Conservation (phyloP, 1,140 invertebrate genomes). For the Pachypsylla venusta region DNA sequence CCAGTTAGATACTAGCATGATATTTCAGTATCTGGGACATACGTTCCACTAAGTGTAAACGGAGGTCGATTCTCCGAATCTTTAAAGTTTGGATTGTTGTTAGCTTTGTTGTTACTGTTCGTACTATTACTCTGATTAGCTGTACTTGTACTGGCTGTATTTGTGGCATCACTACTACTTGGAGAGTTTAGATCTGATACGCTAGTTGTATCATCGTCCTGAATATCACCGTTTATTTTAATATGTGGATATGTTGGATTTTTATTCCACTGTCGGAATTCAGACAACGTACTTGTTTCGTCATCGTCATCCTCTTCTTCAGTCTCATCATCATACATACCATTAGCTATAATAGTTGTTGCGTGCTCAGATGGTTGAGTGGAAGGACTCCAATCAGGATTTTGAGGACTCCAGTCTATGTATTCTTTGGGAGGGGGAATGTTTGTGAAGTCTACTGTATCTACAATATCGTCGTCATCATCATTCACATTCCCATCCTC, state of each 20-base stretch:
- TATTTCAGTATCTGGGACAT: conserved; percentile 1
- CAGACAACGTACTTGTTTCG: conserved; percentile 4
- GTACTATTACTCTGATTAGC: not conserved
- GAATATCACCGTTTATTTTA: conserved; percentile 1
- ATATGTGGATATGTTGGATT: conserved; percentile 7
- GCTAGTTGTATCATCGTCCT: not conserved
- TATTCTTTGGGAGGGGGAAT: conserved; percentile 2
- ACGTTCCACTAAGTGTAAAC: not conserved
- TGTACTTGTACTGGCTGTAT: not conserved
- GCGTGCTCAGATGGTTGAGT: not conserved
- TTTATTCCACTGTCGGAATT: conserved; percentile 1
- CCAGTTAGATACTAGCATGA: too few relatives aligned
- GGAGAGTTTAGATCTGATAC: conserved; percentile 3
- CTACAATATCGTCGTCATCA: not conserved
- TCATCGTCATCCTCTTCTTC: not conserved
- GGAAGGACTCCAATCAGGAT: too few relatives aligned
- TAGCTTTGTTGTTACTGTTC: not conserved
- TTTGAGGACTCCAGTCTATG: conserved; percentile 5
- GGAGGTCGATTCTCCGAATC: not conserved
- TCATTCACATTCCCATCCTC: conserved; percentile 1
- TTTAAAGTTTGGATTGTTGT: not conserved
- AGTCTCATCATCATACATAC: not conserved
- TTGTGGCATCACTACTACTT: conserved; percentile 5
- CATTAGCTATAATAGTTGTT: not conserved
- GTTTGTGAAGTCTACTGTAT: conserved; percentile 2